Evolutionary conservation across 2,797 vertebrate species (phyloP).

Genomic region (Sarcoramphus papa): DNA sequence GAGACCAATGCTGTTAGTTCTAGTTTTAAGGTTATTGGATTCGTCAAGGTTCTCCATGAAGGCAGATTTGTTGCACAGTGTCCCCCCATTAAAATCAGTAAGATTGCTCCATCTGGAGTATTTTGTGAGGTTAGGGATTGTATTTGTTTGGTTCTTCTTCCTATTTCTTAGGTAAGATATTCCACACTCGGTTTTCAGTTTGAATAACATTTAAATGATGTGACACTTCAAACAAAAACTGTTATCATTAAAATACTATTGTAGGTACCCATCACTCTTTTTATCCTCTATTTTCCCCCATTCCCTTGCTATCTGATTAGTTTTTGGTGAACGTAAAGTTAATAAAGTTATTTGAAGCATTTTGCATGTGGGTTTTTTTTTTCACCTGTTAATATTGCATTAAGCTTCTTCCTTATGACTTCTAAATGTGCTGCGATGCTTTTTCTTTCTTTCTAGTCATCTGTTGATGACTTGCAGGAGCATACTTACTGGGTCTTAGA

Average conservation of each 20-base stretch:
- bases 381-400: not conserved
- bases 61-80: not conserved
- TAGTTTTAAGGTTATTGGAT: not conserved
- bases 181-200: not conserved
- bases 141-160: not conserved
- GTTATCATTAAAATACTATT: not conserved
- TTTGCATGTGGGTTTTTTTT: fast-evolving
- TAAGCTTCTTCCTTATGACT: not conserved
- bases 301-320: not conserved
- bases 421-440: not conserved
- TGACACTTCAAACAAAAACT: not conserved
- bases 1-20: not conserved
- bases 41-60: not conserved
- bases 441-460: not conserved
- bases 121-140: not conserved
- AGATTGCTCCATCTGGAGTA: not conserved
- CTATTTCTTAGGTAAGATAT: not conserved
- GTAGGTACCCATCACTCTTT: not conserved
- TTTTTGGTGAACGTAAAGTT: not conserved
- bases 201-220: not conserved
- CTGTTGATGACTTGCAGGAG: not conserved
- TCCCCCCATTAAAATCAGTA: not conserved
- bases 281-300: not conserved
- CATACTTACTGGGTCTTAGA: not conserved
- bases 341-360: not conserved